These are phyloP conservation scores for Meriones psammophilus DNA, from an alignment of 2,797 vertebrate genomes.

Conservation along the genomic window DNA sequence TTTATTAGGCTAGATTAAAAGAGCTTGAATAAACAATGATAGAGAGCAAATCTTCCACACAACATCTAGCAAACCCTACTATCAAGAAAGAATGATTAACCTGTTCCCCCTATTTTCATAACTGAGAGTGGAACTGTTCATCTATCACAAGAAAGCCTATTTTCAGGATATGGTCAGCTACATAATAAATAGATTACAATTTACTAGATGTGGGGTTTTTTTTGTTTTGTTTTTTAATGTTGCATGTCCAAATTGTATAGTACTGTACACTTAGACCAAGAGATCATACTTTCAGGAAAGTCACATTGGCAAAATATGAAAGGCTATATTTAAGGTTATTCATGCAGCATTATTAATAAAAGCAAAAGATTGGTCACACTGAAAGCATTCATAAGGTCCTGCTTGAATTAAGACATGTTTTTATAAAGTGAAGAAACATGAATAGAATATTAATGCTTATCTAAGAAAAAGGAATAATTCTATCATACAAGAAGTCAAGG, in stretches of 20 bases:
- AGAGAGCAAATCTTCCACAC: constrained; percentile 61
- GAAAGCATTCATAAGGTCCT: background rate
- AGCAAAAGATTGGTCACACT: background rate
- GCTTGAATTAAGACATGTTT: constrained; percentile 29
- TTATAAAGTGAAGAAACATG: constrained; percentile 3
- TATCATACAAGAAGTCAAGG: constrained; percentile 34
- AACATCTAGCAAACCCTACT: constrained; percentile 69
- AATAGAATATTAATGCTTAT: background rate
- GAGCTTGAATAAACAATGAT: constrained; percentile 69
- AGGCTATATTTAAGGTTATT: background rate
- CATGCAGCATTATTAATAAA: constrained; percentile 23
- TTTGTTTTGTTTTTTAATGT: background rate
- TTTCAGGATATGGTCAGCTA: constrained; percentile 14
- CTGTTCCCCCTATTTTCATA: constrained; percentile 41
- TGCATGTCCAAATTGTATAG: constrained; percentile 51
- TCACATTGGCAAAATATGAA: constrained; percentile 48
- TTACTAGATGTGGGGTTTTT: background rate
- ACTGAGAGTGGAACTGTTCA: constrained; percentile 35
- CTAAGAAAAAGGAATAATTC: background rate
- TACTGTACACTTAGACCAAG: constrained; percentile 44
- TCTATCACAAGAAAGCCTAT: constrained; percentile 56
- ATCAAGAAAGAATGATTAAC: constrained; percentile 69
- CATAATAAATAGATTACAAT: constrained; percentile 55
- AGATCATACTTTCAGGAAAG: constrained; percentile 48
- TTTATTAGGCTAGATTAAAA: constrained; percentile 49